phyloP scores from a whole-genome alignment of 2,888 invertebrate species.

The Zelleria hepariella region DNA sequence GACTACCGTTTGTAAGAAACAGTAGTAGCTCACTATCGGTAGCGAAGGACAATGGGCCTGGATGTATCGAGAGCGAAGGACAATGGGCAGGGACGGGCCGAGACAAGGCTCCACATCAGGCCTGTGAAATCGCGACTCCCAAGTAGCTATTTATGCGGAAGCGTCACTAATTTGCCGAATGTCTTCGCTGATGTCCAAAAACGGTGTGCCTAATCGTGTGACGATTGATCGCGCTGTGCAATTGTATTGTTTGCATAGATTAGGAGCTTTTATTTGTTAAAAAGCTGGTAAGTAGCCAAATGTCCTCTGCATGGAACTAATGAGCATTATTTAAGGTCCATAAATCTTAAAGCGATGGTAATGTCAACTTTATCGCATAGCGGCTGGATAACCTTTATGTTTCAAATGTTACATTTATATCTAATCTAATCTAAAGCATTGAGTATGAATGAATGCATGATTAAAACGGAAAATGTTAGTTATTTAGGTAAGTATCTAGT shows the following conservation, averaged over 20 bases:
- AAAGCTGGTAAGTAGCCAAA: background rate
- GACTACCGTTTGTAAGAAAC: conserved; percentile 8
- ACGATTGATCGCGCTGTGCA: background rate
- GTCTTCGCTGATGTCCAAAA: conserved; percentile 12
- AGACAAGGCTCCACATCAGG: conserved; percentile 36
- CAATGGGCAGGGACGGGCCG: conserved; percentile 36
- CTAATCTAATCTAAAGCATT: too few relatives aligned
- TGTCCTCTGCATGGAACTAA: background rate
- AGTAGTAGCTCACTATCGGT: background rate
- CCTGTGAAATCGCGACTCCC: conserved; percentile 56
- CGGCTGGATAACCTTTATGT: background rate
- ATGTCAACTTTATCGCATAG: background rate
- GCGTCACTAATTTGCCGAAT: conserved; percentile 35
- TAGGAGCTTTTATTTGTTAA: background rate
- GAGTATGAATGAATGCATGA: too few relatives aligned
- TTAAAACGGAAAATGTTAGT: too few relatives aligned
- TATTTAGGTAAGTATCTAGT: too few relatives aligned
- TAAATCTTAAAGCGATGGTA: background rate
- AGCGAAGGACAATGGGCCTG: conserved; percentile 1
- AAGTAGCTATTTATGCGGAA: conserved; percentile 31
- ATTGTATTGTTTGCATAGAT: too few relatives aligned
- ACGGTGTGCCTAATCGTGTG: background rate
- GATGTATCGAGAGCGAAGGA: conserved; percentile 20
- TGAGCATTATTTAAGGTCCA: background rate
- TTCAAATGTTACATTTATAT: too few relatives aligned